These are phyloP conservation scores for Anoplophora glabripennis DNA, from an alignment of 1,140 invertebrate species.

Conservation along the genomic window DNA sequence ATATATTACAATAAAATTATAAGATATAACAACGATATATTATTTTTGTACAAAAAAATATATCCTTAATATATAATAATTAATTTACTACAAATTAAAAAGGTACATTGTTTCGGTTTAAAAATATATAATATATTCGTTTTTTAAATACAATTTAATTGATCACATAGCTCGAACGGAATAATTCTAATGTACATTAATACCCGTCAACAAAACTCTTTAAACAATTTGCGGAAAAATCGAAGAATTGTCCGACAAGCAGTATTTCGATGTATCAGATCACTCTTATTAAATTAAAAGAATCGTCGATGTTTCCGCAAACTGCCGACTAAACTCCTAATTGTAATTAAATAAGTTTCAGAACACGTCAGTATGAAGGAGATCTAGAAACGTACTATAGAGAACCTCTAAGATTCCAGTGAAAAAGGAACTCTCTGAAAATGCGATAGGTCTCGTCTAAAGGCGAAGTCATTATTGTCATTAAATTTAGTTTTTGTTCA, in stretches of 20 bases:
- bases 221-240: slow-evolving; percentile 10
- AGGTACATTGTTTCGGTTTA: slow-evolving; percentile 40
- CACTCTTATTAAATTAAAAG: slow-evolving; percentile 11
- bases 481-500: slow-evolving; percentile 1
- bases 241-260: not conserved
- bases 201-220: slow-evolving; percentile 42
- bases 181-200: slow-evolving; percentile 45
- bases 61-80: slow-evolving; percentile 29
- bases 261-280: slow-evolving; percentile 20
- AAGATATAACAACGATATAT: slow-evolving; percentile 41
- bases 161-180: slow-evolving; percentile 47
- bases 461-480: slow-evolving; percentile 7
- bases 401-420: slow-evolving; percentile 24
- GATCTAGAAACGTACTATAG: slow-evolving; percentile 27
- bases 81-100: slow-evolving; percentile 30
- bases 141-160: slow-evolving; percentile 38
- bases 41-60: slow-evolving; percentile 39
- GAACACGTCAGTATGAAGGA: slow-evolving; percentile 27
- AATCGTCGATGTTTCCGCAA: not conserved
- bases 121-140: slow-evolving; percentile 30
- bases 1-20: slow-evolving; percentile 41
- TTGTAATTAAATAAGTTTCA: slow-evolving; percentile 19
- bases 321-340: slow-evolving; percentile 3
- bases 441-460: slow-evolving; percentile 1
- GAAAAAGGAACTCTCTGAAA: slow-evolving; percentile 18